Base-by-base conservation (phyloP, 2,888 invertebrate genomes). In the Mantis religiosa region DNA sequence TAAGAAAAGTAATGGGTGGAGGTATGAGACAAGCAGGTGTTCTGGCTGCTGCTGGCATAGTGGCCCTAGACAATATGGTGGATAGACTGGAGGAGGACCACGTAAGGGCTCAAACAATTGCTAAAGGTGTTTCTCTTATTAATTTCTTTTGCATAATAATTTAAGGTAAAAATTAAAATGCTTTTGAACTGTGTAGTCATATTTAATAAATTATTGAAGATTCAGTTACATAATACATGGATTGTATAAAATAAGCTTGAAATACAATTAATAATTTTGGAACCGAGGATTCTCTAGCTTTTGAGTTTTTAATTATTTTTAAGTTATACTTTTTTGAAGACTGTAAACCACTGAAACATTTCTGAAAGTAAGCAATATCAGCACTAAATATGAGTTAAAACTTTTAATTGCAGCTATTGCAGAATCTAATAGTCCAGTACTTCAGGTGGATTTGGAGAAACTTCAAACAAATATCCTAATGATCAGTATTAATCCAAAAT, bases 11-110 rank as follows among this genome's bases (percentile, higher is more conserved):
- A 85, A 93, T 99, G 84, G 99, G 99, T 30, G 99, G 99, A 54
- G 98, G 97, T 1, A 97, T 98, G 98, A 95, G 99, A 89, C 99
- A 99, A 93, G 96, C 95, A 83, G 99, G 99, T 8, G 94, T 99
- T 85, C 92, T 99, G 88, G 99, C 98, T 0, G 98, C 98, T 0
- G 97, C 98, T 1, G 98, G 98, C 0, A 92, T 98, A 6, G 96
- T 97, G 41, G 97, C 98, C 0, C 92, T 99, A n/a, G 96, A 98
- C 89, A 96, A 97, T 90, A 96, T 96, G 91, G 94, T 96, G 9
- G 96, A 97, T 0, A 93, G 95, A 83, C 94, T 99, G 54, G 93
- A 93, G 4, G 94, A 95, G 0, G 99, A 99, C 93, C 98, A 99
- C 93, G 93, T 94, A 88, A 95, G 96, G 86, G 96, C 97, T 0